Base-by-base conservation (phyloP, 2,888 invertebrate genomes). In the Lottia gigantea region DNA sequence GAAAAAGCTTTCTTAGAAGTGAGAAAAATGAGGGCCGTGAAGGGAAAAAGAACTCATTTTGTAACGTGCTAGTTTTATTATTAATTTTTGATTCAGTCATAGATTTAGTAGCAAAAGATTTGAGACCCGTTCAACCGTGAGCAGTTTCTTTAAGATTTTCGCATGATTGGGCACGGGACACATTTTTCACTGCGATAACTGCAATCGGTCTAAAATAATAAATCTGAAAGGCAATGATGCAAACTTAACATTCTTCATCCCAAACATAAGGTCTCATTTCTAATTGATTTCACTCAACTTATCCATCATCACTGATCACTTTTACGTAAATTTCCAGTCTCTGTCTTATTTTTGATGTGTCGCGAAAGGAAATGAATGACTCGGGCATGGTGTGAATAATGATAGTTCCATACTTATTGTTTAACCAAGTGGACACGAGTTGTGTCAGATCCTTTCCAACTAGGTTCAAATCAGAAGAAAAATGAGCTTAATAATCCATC, bases 111-210 rank as follows among this genome's bases (percentile, higher is more conserved):
- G 19, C 55, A 55, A 55, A 55, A 55, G 55, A 55, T 55, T 55
- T 23, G 55, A 55, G 55, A 55, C 11, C 23, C 55, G 55, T 55
- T 55, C 19, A 55, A 55, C 55, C 55, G 55, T 55, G 55, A 55
- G 55, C 15, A 23, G 19, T 23, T 55, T 55, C 55, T 55, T 55
- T 23, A 55, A 55, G 55, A 19, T 55, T 55, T 55, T 23, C 66
- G 74, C 65, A 62, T 69, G 71, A 74, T 71, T 74, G 62, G 40
- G 40, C 70, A 45, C 16, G 49, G 23, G 65, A 70, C 66, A 71
- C 71, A 66, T 74, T 74, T 71, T 71, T 72, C 71, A 68, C 66
- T 31, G 67, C 63, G 74, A 74, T 74, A 74, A 70, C 74, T 55
- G 55, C 55, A 55, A 55, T 55, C 55, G 55, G 55, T 55, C 55